Evolutionary conservation across 2,888 invertebrate species (phyloP).

Genomic region (Chloromyia formosa): DNA sequence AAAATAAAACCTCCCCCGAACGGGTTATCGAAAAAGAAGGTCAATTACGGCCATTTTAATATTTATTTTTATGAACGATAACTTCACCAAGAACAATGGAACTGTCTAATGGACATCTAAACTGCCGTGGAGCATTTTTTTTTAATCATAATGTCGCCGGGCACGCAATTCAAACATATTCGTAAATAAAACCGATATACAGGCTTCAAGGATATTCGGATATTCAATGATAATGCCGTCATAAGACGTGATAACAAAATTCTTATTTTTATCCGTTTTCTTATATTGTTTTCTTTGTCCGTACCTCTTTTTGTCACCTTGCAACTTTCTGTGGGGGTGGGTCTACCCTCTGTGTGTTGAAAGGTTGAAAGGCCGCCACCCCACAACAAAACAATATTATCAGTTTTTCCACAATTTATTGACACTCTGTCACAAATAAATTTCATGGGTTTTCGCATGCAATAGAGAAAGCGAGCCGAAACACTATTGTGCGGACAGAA

Average conservation of each 20-base stretch:
- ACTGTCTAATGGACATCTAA: background rate
- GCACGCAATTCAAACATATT: background rate
- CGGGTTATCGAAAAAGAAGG: too few species aligned
- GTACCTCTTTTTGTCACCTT: background rate
- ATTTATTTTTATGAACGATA: conserved; percentile 5
- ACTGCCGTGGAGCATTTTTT: background rate
- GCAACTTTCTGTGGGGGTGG: background rate
- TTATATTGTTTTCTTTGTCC: background rate
- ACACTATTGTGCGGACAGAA: too few species aligned
- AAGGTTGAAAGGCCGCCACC: background rate
- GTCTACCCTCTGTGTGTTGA: too few species aligned
- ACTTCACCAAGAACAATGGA: background rate
- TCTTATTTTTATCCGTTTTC: background rate
- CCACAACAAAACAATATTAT: conserved; percentile 9
- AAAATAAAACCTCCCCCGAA: too few species aligned
- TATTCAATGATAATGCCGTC: background rate
- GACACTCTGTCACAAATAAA: conserved; percentile 1
- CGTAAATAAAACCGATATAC: background rate
- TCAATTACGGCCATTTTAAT: background rate
- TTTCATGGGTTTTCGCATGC: conserved; percentile 16
- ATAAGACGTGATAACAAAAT: background rate
- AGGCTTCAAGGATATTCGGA: background rate
- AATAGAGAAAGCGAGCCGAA: background rate
- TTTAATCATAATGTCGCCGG: background rate
- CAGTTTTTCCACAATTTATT: conserved; percentile 14